Evolutionary conservation across 2,113 vertebrate species (phyloP).

Genomic region (Centropus unirufus): DNA sequence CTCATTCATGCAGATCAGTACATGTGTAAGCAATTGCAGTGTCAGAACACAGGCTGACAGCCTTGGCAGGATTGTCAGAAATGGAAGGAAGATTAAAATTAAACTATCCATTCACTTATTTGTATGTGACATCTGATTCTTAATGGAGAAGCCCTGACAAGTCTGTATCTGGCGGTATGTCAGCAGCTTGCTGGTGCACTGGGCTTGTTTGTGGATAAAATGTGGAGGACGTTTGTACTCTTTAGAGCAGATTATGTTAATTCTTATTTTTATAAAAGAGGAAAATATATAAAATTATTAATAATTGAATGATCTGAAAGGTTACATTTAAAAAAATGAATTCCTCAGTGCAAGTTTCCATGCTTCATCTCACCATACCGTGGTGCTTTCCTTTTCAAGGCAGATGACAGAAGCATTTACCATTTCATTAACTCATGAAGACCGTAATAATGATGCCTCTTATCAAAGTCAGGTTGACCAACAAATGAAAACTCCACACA

Average conservation of each 20-base stretch:
- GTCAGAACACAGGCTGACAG: neutral
- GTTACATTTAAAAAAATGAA: neutral
- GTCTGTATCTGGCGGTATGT: rapidly evolving
- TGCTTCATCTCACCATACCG: neutral
- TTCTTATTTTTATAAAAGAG: neutral
- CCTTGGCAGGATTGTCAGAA: neutral
- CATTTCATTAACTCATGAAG: conserved; percentile 32
- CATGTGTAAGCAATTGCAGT: neutral
- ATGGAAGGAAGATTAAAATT: neutral
- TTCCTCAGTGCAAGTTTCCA: neutral
- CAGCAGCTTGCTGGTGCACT: neutral
- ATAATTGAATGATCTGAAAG: neutral
- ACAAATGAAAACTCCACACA: conserved; percentile 21
- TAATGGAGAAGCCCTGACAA: neutral
- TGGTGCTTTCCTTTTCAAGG: neutral
- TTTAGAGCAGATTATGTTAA: neutral
- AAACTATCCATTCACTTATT: neutral
- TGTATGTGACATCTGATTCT: neutral
- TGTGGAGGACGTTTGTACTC: neutral
- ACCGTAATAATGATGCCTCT: neutral
- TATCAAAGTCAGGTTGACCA: conserved; percentile 24
- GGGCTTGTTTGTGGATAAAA: neutral
- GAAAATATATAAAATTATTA: neutral
- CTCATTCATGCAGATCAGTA: neutral
- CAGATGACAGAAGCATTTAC: neutral